Conservation (phyloP, 2,888 invertebrate species). For the Tolmerus cingulatus region DNA sequence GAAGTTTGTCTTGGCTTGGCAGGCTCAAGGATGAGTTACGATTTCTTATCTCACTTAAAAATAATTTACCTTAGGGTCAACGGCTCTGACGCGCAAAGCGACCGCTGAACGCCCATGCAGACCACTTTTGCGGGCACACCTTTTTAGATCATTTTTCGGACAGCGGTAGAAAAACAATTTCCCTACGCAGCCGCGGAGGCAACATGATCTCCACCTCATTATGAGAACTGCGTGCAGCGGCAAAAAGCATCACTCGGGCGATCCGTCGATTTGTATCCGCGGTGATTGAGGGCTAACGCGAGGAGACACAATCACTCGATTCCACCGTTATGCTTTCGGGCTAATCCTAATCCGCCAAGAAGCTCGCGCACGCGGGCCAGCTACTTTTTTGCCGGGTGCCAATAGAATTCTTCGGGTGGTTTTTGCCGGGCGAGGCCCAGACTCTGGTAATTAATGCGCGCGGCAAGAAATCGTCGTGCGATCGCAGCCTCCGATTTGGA, state of each 20-base stretch:
- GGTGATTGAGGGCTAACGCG: not conserved
- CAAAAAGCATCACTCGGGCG: not conserved
- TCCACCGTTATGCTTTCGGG: not conserved
- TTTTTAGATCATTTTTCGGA: not conserved
- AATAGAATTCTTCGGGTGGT: constrained; percentile 11
- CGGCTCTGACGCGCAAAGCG: not conserved
- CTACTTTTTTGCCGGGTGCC: not conserved
- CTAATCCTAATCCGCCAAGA: not conserved
- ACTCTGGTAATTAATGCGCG: not conserved
- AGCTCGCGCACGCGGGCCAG: not conserved
- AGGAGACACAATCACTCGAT: constrained; percentile 2
- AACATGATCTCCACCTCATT: not conserved
- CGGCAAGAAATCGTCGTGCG: not conserved
- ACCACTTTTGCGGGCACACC: not conserved
- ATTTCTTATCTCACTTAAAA: not conserved
- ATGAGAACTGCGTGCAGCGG: not conserved
- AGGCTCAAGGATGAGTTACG: not conserved
- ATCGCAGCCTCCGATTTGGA: not conserved
- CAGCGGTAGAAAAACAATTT: not conserved
- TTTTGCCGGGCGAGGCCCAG: not conserved
- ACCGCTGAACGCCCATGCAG: not conserved
- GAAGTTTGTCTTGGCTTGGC: not conserved
- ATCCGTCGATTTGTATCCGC: constrained; percentile 2
- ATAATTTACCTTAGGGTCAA: not conserved
- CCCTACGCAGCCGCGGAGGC: not conserved